These are phyloP conservation scores for Porites divaricata DNA, from an alignment of 92 coral and sea anemone genomes.

Conservation along the genomic window DNA sequence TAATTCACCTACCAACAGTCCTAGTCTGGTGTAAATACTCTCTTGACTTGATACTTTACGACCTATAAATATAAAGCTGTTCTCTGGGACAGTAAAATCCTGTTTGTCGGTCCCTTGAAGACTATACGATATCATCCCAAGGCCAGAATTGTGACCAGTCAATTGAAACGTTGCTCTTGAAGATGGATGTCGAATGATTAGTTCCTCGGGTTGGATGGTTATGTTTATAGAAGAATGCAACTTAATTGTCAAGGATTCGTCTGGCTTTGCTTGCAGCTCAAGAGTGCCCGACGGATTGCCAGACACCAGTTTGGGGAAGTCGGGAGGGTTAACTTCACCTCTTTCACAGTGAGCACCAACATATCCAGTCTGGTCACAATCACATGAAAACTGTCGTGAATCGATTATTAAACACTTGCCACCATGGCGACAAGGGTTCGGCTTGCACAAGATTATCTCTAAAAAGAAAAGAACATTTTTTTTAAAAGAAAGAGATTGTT, in stretches of 20 bases:
- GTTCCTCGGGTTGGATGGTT: conserved; percentile 31
- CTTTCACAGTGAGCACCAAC: conserved; percentile 55
- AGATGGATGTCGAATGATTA: conserved; percentile 40
- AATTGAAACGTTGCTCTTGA: conserved; percentile 42
- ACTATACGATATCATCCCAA: conserved; percentile 49
- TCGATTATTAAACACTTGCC: conserved; percentile 53
- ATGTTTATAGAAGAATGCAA: conserved; percentile 42
- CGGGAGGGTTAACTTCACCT: conserved; percentile 53
- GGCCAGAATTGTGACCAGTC: conserved; percentile 44
- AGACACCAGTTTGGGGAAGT: conserved; percentile 49
- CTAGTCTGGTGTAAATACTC: conserved; percentile 50
- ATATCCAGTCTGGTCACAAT: conserved; percentile 63
- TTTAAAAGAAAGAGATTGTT: neutral
- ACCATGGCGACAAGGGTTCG: conserved; percentile 64
- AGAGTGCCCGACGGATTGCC: conserved; percentile 29
- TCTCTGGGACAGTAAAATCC: conserved; percentile 38
- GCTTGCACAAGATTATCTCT: conserved; percentile 54
- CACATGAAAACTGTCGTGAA: conserved; percentile 33
- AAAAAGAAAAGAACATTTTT: neutral
- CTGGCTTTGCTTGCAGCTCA: conserved; percentile 45
- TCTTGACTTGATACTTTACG: conserved; percentile 1
- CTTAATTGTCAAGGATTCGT: conserved; percentile 23
- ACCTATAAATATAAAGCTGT: conserved; percentile 40
- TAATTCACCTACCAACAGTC: conserved; percentile 27
- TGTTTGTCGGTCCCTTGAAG: conserved; percentile 41